Base-by-base conservation (phyloP, 1,140 invertebrate species). In the Saccostrea echinata region DNA sequence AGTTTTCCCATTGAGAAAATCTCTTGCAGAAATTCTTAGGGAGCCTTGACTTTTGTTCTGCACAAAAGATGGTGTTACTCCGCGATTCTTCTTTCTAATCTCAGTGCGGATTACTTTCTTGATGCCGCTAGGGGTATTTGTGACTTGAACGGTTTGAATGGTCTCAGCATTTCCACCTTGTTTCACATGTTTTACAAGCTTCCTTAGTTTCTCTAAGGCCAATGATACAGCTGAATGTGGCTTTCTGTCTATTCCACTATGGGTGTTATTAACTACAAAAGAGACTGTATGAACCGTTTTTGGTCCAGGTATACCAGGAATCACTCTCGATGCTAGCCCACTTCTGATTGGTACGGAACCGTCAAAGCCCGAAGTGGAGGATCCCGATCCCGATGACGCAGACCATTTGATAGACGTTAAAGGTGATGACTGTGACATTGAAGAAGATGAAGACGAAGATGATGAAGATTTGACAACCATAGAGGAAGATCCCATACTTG, bases 221-320 rank as follows among this genome's bases (percentile, higher is more conserved):
- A 76, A 18, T 3, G 68, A 76, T 3, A 76, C 68, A 76, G 68
- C 68, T 2, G 68, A 76, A 13, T 76, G 68, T 16, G 68, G 68
- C 16, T 76, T 27, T 18, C 16, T 76, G 24, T 76, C 68, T 33
- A 76, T 76, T 30, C 68, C 68, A 16, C 68, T 76, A 76, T 76
- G 68, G 68, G 68, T 76, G 68, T 76, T 76, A 12, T 76, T 76
- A 4, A 76, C 24, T 16, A 76, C 27, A 76, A 76, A 76, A 76
- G 68, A 76, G 13, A 76, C 27, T 0, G 68, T 16, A 76, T 76
- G 68, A 16, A 76, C 68, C 27, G 68, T 76, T 76, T 76, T 76
- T 30, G 27, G 27, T 16, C 4, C 68, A 3, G 11, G 9, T 8
- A 13, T 27, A 3, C 24, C 24, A 1, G 64, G 27, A 13, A 27